phyloP scores from a whole-genome alignment of 64 coral and sea anemone genomes.

The Orbicella faveolata region DNA sequence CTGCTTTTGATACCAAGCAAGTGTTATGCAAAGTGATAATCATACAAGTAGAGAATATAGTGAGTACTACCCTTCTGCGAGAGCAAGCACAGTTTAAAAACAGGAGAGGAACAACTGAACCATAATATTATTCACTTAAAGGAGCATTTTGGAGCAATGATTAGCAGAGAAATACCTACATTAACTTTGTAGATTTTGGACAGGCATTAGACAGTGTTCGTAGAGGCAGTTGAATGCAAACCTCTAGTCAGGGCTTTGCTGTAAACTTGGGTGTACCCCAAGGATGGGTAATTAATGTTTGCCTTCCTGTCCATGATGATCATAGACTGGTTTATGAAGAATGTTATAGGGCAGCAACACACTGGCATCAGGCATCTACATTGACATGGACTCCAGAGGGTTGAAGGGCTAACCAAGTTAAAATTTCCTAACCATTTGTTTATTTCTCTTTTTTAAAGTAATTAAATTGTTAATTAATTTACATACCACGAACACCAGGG shows the following conservation, averaged over 20 bases:
- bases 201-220: constrained; percentile 32
- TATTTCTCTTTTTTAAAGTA: no score
- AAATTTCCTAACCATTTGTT: no score
- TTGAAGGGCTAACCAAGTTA: no score
- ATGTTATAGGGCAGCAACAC: not conserved
- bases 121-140: constrained; percentile 23
- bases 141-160: constrained; percentile 34
- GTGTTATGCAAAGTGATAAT: not conserved
- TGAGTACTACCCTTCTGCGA: not conserved
- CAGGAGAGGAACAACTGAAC: constrained; percentile 2
- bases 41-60: not conserved
- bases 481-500: no score
- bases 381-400: no score
- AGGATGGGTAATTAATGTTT: not conserved
- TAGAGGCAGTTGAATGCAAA: constrained; percentile 15
- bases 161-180: constrained; percentile 13
- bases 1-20: no score
- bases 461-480: no score
- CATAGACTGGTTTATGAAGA: not conserved
- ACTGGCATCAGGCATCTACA: no score
- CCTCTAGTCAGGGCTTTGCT: not conserved
- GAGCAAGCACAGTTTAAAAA: constrained; percentile 28
- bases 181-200: constrained; percentile 45
- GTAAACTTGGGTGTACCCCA: constrained; percentile 16
- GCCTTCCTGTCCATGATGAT: not conserved